phyloP scores from a whole-genome alignment of 2,888 invertebrate species.

The Ditula angustiorana region DNA sequence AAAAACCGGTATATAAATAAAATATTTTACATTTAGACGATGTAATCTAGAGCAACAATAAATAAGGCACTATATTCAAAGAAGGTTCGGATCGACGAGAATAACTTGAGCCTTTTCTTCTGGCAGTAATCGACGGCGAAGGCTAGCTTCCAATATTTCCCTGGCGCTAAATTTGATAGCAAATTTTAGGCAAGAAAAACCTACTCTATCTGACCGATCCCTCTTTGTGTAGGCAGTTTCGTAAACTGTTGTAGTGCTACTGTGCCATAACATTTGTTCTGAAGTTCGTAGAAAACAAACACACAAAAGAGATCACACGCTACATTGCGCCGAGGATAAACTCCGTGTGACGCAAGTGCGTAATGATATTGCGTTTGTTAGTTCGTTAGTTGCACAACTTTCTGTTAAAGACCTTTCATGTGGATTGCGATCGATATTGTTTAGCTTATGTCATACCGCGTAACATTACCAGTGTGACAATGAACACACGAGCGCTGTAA shows the following conservation, averaged over 20 bases:
- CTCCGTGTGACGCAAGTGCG: conserved; percentile 32
- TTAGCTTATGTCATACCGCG: background rate
- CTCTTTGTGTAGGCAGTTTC: conserved; percentile 22
- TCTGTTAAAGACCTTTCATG: conserved; percentile 34
- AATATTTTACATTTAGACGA: background rate
- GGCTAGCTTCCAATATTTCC: background rate
- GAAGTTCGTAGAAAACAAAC: conserved; percentile 34
- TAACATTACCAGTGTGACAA: no score
- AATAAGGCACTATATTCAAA: background rate
- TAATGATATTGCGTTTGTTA: conserved; percentile 18
- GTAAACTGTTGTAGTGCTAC: conserved; percentile 19
- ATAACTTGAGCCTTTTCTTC: background rate
- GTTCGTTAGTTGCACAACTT: conserved; percentile 21
- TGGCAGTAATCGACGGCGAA: background rate
- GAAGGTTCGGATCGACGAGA: background rate
- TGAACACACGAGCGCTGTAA: no score
- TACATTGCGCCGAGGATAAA: conserved; percentile 35
- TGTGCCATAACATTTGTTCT: conserved; percentile 9
- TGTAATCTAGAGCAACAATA: background rate
- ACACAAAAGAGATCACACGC: conserved; percentile 40
- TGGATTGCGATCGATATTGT: conserved; percentile 16
- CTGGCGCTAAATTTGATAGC: background rate
- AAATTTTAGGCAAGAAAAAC: background rate
- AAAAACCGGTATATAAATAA: background rate
- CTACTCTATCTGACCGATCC: background rate